Conservation (phyloP, 2,888 invertebrate species). For the Caenorhabditis afra region DNA sequence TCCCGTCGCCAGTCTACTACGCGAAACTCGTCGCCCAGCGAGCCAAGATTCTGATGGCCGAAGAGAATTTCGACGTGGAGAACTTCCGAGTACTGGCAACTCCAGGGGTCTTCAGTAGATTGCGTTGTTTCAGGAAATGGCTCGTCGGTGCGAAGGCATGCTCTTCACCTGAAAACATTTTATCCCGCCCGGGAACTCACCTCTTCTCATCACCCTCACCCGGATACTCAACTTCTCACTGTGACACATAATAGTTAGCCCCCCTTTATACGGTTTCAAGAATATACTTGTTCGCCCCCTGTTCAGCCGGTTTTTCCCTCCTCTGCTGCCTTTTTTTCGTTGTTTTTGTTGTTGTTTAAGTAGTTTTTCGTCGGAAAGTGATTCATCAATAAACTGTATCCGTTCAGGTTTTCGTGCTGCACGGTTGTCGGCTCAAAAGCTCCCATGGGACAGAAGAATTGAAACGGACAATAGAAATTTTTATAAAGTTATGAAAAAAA, state of each 20-base stretch:
- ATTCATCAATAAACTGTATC: not conserved
- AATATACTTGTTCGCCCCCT: not conserved
- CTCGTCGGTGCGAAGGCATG: constrained; percentile 43
- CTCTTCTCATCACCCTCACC: not conserved
- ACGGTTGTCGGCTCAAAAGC: no score
- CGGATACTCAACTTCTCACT: constrained; percentile 6
- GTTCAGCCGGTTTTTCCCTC: not conserved
- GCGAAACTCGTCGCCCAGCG: constrained; percentile 54
- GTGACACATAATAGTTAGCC: not conserved
- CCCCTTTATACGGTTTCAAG: constrained; percentile 1
- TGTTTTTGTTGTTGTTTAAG: not conserved
- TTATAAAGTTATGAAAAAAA: constrained; percentile 24
- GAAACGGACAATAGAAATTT: constrained; percentile 2
- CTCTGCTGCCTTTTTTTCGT: constrained; percentile 1
- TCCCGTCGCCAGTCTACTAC: constrained; percentile 62
- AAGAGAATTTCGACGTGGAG: constrained; percentile 40
- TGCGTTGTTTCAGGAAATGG: constrained; percentile 23
- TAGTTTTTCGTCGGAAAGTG: constrained; percentile 4
- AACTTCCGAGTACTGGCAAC: constrained; percentile 19
- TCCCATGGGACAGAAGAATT: constrained; percentile 2
- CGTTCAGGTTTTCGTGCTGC: constrained; percentile 33
- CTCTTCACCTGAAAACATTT: constrained; percentile 35
- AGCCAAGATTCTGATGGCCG: constrained; percentile 53
- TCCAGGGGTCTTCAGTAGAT: not conserved
- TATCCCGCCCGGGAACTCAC: not conserved